Base-by-base conservation (phyloP, 2,113 vertebrate genomes). In the Ia io region DNA sequence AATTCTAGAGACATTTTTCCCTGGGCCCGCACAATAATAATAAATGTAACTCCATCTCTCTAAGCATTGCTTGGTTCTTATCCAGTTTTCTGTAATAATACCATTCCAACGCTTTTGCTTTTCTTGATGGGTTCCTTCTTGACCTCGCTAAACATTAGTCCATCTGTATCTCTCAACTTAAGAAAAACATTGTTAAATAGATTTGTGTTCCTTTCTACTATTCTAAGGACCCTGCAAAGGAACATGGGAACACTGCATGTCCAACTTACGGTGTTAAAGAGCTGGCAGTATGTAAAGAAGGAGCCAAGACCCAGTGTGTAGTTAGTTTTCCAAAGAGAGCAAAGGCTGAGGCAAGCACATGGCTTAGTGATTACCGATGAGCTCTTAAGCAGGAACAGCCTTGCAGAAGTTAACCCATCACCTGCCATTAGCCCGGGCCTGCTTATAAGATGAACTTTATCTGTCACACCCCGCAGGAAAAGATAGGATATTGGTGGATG, bases 81-180 rank as follows among this genome's bases (percentile, higher is more conserved):
- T 53, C 51, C 2, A 17, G 51, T 53, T 53, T 53, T 53, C 51
- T 53, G 51, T 53, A 53, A 53, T 53, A 53, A 53, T 53, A 70
- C 20, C 11, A 71, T 63, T 83, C 1, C 56, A 13, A 67, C 2
- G 67, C 71, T 51, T 91, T 61, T 88, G 51, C 44, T 95, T 42
- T 30, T 51, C 37, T 35, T 53, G 17, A 47, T n/a, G 30, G 20
- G 47, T 84, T 94, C 47, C 35, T 20, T 44, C 89, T 18, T 61
- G 47, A 97, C 30, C 35, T 76, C 18, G n/a, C 9, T 79, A 18
- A 40, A 93, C 90, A 79, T 56, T 37, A 2, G 20, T 30, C 23
- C 47, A 42, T 69, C 32, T 35, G 17, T n/a, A 90, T 71, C 56
- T 78, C 89, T 93, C 63, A 82, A 20, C 63, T 84, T 47, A 83